Evolutionary conservation across 2,797 vertebrate genomes (phyloP).

Genomic region (Coendou prehensilis): DNA sequence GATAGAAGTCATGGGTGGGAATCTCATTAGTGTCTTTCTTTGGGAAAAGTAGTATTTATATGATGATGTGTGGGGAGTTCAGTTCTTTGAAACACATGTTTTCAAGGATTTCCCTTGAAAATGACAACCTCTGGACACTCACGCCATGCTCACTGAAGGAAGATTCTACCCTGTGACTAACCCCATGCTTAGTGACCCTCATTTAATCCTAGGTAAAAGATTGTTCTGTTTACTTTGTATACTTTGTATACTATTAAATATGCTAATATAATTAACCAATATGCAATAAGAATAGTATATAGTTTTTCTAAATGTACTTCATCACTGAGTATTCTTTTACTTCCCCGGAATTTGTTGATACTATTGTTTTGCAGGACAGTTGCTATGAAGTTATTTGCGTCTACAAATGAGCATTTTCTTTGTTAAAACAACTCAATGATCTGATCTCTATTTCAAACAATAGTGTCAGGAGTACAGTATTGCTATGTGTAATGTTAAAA

Average conservation of each 20-base stretch:
- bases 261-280: neutral
- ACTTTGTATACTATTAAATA: neutral
- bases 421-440: neutral
- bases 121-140: neutral
- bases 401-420: constrained; percentile 13
- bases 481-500: neutral
- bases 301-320: constrained; percentile 9
- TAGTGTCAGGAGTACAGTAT: neutral
- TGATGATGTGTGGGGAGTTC: neutral
- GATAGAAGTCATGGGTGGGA: neutral
- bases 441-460: neutral
- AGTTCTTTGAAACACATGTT: neutral
- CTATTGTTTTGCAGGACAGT: neutral
- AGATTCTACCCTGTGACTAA: neutral
- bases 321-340: neutral
- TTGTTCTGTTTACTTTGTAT: neutral
- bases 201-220: neutral
- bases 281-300: neutral
- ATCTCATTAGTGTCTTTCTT: constrained; percentile 22
- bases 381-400: neutral
- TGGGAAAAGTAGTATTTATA: neutral
- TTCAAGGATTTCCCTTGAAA: constrained; percentile 4
- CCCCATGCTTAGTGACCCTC: neutral
- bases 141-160: neutral
- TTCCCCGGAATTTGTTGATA: neutral